phyloP scores from a whole-genome alignment of 2,797 vertebrate genomes.

The Sebastes miniatus region DNA sequence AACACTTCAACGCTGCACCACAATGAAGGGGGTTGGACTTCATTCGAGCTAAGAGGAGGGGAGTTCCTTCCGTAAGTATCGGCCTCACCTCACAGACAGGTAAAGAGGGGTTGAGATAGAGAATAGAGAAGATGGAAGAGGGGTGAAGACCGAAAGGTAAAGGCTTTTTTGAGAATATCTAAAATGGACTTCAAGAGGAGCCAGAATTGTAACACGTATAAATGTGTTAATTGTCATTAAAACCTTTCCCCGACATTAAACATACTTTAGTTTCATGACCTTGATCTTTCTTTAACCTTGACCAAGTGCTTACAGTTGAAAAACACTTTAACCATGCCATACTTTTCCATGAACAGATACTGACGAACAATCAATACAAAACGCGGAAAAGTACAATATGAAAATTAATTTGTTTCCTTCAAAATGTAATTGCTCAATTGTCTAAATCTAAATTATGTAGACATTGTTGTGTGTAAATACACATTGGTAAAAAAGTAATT shows the following conservation, averaged over 20 bases:
- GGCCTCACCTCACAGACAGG: constrained; percentile 25
- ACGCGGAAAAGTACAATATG: not conserved
- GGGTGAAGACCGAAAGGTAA: not conserved
- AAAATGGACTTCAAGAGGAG: constrained; percentile 2
- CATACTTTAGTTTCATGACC: not conserved
- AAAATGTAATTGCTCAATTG: not conserved
- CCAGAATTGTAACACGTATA: not conserved
- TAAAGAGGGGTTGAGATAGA: constrained; percentile 12
- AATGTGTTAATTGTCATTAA: not conserved
- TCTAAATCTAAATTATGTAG: not conserved
- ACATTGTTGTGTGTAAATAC: not conserved
- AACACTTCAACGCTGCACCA: constrained; percentile 53
- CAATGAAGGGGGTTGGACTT: constrained; percentile 63
- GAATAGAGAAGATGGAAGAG: not conserved
- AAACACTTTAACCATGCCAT: not conserved
- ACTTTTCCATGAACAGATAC: not conserved
- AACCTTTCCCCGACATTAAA: not conserved
- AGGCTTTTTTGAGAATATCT: not conserved
- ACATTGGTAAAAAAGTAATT: not conserved
- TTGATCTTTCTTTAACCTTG: not conserved
- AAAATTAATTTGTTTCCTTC: not conserved
- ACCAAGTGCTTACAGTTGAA: not conserved
- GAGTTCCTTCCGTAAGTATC: constrained; percentile 30
- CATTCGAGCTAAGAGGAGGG: constrained; percentile 50
- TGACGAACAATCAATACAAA: not conserved